phyloP scores from a whole-genome alignment of 2,888 invertebrate species.

The Anoplius nigerrimus region DNA sequence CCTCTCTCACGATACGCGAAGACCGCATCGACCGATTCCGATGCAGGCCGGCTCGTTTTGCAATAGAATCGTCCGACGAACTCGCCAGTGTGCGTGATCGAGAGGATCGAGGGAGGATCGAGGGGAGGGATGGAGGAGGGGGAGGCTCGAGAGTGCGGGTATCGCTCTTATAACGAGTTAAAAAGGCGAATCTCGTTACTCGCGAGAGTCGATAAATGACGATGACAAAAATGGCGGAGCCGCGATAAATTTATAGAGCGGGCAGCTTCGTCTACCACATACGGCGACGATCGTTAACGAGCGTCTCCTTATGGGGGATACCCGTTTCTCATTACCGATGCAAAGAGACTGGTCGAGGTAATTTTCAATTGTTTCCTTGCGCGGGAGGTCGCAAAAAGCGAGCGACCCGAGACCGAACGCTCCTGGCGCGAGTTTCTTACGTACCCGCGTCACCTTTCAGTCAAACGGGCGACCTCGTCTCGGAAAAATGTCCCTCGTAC shows the following conservation, averaged over 20 bases:
- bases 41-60: constrained; percentile 4
- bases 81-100: too few species aligned
- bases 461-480: too few species aligned
- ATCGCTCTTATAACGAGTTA: constrained; percentile 42
- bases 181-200: constrained; percentile 55
- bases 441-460: too few species aligned
- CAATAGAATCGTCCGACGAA: constrained; percentile 13
- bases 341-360: constrained; percentile 48
- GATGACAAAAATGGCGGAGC: constrained; percentile 65
- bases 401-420: constrained; percentile 5
- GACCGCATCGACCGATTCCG: not conserved
- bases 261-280: constrained; percentile 41
- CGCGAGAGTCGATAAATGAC: constrained; percentile 61
- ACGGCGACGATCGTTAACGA: constrained; percentile 54
- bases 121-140: not conserved
- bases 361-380: constrained; percentile 60
- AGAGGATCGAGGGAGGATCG: constrained; percentile 31
- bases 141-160: not conserved
- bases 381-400: constrained; percentile 12
- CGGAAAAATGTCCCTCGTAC: too few species aligned
- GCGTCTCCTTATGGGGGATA: constrained; percentile 54
- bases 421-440: too few species aligned
- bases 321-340: constrained; percentile 55
- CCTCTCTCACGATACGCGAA: not conserved
- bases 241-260: constrained; percentile 63